phyloP scores from a whole-genome alignment of 2,888 invertebrate genomes.

The Lydus trimaculatus region DNA sequence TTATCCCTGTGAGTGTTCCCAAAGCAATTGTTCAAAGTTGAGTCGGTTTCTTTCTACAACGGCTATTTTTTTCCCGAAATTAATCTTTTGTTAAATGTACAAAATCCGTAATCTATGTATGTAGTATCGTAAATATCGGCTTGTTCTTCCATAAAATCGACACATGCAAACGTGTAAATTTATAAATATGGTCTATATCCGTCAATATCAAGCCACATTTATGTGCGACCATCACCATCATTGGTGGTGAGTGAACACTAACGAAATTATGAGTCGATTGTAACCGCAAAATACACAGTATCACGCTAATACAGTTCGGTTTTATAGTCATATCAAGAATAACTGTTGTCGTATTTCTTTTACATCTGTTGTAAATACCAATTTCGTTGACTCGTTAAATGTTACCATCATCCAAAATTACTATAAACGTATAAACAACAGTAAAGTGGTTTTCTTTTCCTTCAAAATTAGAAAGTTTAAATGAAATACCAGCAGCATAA shows the following conservation, averaged over 20 bases:
- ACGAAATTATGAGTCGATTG: conserved; percentile 4
- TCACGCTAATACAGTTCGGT: conserved; percentile 10
- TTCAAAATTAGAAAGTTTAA: conserved; percentile 26
- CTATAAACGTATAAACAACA: conserved; percentile 13
- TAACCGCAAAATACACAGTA: conserved; percentile 4
- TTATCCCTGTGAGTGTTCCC: neutral
- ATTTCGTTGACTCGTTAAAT: conserved; percentile 13
- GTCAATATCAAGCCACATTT: neutral
- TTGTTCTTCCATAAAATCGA: neutral
- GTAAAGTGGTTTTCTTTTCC: conserved; percentile 16
- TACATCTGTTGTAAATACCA: conserved; percentile 10
- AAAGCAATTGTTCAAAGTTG: neutral
- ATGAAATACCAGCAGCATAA: conserved; percentile 14
- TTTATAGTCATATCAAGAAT: neutral
- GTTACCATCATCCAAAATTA: conserved; percentile 14
- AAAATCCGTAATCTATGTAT: neutral
- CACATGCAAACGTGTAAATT: neutral
- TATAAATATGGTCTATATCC: neutral
- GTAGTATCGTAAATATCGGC: neutral
- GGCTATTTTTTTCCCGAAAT: neutral
- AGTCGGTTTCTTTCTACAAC: neutral
- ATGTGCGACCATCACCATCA: neutral
- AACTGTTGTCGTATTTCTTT: conserved; percentile 13
- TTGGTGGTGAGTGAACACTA: conserved; percentile 2
- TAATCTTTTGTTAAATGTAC: neutral